Percentiles rank a stretch among this genome's conserved stretches.
These are phyloP conservation scores for Sitta carolinensis DNA, from an alignment of 2,797 vertebrate species.

Conservation along the genomic window DNA sequence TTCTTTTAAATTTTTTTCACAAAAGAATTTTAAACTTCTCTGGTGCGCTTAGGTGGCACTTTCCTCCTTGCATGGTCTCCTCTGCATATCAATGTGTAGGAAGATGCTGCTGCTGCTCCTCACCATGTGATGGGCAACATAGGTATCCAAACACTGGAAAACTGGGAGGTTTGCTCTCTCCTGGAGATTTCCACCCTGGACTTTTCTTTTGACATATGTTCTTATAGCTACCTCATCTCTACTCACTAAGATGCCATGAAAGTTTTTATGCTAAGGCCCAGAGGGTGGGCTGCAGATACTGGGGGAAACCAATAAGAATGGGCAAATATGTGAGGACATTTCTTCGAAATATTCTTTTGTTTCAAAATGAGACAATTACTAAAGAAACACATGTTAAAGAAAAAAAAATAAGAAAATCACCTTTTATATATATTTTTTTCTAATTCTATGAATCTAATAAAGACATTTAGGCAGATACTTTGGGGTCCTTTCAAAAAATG, in stretches of 20 bases:
- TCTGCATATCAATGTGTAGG: neutral
- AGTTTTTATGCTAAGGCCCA: neutral
- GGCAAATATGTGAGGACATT: neutral
- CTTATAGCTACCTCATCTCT: neutral
- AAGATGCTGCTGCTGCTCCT: neutral
- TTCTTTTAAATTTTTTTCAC: neutral
- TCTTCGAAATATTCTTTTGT: neutral
- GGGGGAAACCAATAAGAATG: neutral
- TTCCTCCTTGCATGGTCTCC: neutral
- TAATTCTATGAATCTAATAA: neutral
- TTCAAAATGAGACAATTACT: neutral
- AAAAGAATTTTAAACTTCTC: neutral
- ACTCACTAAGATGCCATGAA: neutral
- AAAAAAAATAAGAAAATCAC: neutral
- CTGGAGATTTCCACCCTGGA: neutral
- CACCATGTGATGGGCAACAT: too few species aligned
- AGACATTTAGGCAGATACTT: neutral
- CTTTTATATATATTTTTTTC: neutral
- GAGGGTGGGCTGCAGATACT: neutral
- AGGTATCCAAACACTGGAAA: neutral
- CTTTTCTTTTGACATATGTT: neutral
- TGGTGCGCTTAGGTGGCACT: neutral
- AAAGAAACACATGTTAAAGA: neutral
- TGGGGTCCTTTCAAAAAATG: neutral
- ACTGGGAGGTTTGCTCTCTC: neutral